Evolutionary conservation across 2,888 invertebrate genomes (phyloP), one percentile per base, ranked within the genome.

Genomic region (Malacosoma neustria): DNA sequence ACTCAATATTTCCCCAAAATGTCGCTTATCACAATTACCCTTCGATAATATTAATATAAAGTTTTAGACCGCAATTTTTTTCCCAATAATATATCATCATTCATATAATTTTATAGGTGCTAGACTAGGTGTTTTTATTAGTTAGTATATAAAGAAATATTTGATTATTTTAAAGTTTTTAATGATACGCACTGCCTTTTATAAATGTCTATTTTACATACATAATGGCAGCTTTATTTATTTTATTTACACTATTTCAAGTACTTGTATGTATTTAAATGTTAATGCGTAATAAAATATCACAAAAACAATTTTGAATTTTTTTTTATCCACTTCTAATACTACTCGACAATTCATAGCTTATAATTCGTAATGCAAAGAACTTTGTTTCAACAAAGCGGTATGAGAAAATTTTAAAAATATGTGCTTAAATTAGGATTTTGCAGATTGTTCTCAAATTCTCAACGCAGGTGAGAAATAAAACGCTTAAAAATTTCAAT

Each of bases 71-170:
- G n/a, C n/a, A n/a, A n/a, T n/a, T n/a, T n/a, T n/a, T n/a, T n/a
- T n/a, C n/a, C n/a, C n/a, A n/a, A n/a, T n/a, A n/a, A n/a, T n/a
- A n/a, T n/a, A n/a, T n/a, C n/a, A n/a, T n/a, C n/a, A n/a, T n/a
- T n/a, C n/a, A n/a, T n/a, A n/a, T n/a, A n/a, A n/a, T n/a, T n/a
- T n/a, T n/a, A n/a, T n/a, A n/a, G n/a, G n/a, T n/a, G n/a, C n/a
- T n/a, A n/a, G n/a, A n/a, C n/a, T 66, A 69, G 69, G 68, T 69
- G 69, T 39, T 30, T 60, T 41, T 56, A 55, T 45, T 40, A 47
- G 14, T 13, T 22, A 22, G 22, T 22, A 9, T 22, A 7, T 22
- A 22, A 6, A 22, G 22, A 32, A 39, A 14, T 22, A 7, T 29
- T 36, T 39, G n/a, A 29, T 41, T 46, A 35, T 37, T 40, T 37